A percentile compares a stretch with the other conserved stretches of the same genome.
These are phyloP conservation scores for Chrysomela aeneicollis DNA, from an alignment of 2,888 invertebrate genomes.

Conservation along the genomic window DNA sequence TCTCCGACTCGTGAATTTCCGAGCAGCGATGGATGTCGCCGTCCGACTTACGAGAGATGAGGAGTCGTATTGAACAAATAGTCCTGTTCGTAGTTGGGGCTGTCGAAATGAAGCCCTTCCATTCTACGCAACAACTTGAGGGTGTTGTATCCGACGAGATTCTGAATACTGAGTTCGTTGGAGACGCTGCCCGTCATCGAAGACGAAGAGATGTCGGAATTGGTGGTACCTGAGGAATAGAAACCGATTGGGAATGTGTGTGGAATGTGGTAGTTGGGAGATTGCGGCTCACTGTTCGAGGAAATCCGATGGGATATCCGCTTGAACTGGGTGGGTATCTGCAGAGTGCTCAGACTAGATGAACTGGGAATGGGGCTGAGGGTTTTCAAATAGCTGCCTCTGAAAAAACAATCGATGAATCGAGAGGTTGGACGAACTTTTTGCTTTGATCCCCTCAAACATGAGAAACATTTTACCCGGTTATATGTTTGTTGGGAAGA, in stretches of 20 bases:
- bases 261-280: background rate
- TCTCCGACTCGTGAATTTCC: no score
- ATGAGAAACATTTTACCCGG: conserved; percentile 38
- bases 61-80: conserved; percentile 43
- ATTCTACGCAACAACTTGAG: conserved; percentile 69
- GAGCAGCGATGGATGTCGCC: no score
- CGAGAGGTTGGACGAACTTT: no score
- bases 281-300: conserved; percentile 63
- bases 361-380: conserved; percentile 91
- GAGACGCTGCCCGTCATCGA: conserved; percentile 63
- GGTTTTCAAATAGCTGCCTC: conserved; percentile 75
- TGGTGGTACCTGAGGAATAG: conserved; percentile 60
- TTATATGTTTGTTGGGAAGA: conserved; percentile 44
- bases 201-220: conserved; percentile 64
- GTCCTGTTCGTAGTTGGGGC: conserved; percentile 40
- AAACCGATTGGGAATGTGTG: background rate
- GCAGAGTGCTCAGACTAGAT: conserved; percentile 68
- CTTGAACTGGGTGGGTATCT: conserved; percentile 58
- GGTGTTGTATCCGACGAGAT: conserved; percentile 79
- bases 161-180: conserved; percentile 73
- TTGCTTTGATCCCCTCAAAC: no score
- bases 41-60: conserved; percentile 40
- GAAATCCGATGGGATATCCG: conserved; percentile 63
- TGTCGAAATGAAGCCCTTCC: conserved; percentile 42
- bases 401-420: conserved; percentile 54